phyloP scores from a whole-genome alignment of 2,888 invertebrate species.

The Microdon myrmicae region DNA sequence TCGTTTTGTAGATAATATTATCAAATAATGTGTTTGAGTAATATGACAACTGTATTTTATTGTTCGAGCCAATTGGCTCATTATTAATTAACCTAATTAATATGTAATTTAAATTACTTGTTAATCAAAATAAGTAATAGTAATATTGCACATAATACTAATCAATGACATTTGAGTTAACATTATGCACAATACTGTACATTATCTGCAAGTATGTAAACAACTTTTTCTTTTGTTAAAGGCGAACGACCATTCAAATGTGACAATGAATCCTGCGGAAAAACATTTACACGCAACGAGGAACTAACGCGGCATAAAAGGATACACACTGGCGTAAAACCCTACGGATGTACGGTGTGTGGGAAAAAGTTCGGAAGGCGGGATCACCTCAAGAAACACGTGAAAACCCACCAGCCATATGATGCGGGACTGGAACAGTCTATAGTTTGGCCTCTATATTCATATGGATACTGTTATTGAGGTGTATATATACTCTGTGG shows the following conservation, averaged over 20 bases:
- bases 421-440: constrained; percentile 74
- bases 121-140: no score
- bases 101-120: no score
- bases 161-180: no score
- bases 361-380: constrained; percentile 93
- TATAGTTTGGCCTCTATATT: constrained; percentile 72
- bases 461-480: constrained; percentile 72
- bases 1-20: no score
- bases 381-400: constrained; percentile 94
- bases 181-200: not conserved
- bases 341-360: constrained; percentile 87
- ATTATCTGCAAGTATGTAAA: not conserved
- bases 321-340: constrained; percentile 87
- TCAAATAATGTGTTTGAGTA: no score
- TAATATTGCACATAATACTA: no score
- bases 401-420: constrained; percentile 80
- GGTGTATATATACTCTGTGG: no score
- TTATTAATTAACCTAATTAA: no score
- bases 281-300: constrained; percentile 91
- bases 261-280: constrained; percentile 85
- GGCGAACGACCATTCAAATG: constrained; percentile 90
- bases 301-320: constrained; percentile 91
- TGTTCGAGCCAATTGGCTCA: no score
- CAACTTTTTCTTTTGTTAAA: constrained; percentile 60
- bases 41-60: no score